A percentile compares a stretch with the other conserved stretches of the same genome.
phyloP scores from a whole-genome alignment of 2,113 vertebrate genomes.

The Sander vitreus region DNA sequence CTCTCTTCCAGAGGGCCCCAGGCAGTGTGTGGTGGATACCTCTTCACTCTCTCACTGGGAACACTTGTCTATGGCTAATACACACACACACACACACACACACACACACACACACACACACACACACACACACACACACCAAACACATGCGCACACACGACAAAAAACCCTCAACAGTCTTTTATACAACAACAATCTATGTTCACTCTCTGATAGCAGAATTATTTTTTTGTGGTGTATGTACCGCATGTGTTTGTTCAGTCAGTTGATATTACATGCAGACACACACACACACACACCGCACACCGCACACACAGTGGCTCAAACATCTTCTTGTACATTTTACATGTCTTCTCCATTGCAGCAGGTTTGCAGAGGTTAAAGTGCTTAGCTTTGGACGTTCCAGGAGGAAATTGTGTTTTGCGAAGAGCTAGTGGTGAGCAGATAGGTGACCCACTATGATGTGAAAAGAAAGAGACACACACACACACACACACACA shows the following conservation, averaged over 20 bases:
- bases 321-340: conserved; percentile 52
- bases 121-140: conserved; percentile 34
- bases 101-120: conserved; percentile 26
- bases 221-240: conserved; percentile 8
- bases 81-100: conserved; percentile 32
- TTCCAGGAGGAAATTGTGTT: conserved; percentile 68
- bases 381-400: conserved; percentile 61
- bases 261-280: conserved; percentile 39
- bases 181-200: conserved; percentile 38
- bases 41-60: conserved; percentile 86
- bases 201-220: conserved; percentile 61
- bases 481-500: conserved; percentile 32
- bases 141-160: conserved; percentile 24
- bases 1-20: conserved; percentile 89
- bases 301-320: conserved; percentile 1
- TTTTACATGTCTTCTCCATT: conserved; percentile 58
- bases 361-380: conserved; percentile 65
- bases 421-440: conserved; percentile 56
- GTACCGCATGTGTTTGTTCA: not conserved
- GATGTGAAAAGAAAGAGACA: conserved; percentile 11
- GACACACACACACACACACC: conserved; percentile 14
- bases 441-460: conserved; percentile 45
- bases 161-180: conserved; percentile 40
- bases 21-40: conserved; percentile 89
- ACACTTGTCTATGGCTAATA: conserved; percentile 77